Base-by-base conservation (phyloP, 2,113 vertebrate genomes). In the Cololabis saira region DNA sequence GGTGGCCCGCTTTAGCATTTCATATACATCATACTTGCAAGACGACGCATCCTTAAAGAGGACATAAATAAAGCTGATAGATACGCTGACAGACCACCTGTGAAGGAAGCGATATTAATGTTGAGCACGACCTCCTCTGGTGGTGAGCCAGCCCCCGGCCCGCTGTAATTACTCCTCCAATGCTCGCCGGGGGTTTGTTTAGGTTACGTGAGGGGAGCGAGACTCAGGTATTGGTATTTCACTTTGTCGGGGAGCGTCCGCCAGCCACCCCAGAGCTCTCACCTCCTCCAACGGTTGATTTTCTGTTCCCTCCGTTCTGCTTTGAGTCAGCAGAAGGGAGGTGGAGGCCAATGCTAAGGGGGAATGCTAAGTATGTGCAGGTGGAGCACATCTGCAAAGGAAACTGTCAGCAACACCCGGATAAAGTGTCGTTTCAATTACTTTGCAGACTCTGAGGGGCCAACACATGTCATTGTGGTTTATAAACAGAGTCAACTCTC, bases 111-210 rank as follows among this genome's bases (percentile, higher is more conserved):
- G 59, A 48, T 81, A 64, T 24, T 13, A 65, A 54, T 57, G 65
- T 61, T 67, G 52, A 76, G 10, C 33, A 37, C 24, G 24, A 27
- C 24, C 24, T 27, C 24, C 24, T 27, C 24, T 27, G 24, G 33
- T 37, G 33, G 5, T 7, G 6, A 11, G 33, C 10, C 33, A 37
- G 33, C 3, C 33, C 33, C 33, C 33, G 10, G 33, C 5, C 33
- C 2, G 33, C 33, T 37, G 52, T 83, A 84, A 88, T 92, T 83
- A 81, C 80, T 87, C 90, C 84, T 73, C 77, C 86, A 71, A 71
- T 88, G 67, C 60, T 37, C 10, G 33, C 6, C 10, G 14, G 62
- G 61, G 76, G 68, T 71, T 82, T 90, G 89, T 91, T 92, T 87
- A 82, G 80, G 71, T 66, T 69, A 77, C 53, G 71, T 76, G 65